Conservation (phyloP, 2,113 vertebrate genomes). For the Petrocephalus microphthalmus region DNA sequence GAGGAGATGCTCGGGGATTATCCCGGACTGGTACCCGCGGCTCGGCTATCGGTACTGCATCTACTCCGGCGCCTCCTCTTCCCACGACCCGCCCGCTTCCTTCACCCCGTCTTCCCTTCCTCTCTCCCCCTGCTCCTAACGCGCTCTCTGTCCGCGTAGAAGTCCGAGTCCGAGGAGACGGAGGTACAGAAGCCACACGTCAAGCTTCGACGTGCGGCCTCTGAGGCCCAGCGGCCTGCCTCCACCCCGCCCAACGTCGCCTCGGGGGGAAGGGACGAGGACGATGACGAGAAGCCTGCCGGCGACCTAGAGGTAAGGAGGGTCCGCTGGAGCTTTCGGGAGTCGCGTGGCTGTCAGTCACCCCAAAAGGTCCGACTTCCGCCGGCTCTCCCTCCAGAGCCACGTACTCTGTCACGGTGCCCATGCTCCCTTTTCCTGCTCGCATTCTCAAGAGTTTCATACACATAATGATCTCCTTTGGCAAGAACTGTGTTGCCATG, state of each 20-base stretch:
- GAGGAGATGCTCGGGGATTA: not conserved
- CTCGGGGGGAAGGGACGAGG: conserved; percentile 75
- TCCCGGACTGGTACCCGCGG: not conserved
- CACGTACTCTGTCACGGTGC: not conserved
- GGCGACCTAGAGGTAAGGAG: conserved; percentile 83
- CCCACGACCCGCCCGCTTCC: not conserved
- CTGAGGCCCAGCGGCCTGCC: conserved; percentile 84
- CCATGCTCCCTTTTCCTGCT: not conserved
- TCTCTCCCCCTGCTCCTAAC: not conserved
- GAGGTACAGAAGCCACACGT: conserved; percentile 85
- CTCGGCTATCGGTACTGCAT: not conserved
- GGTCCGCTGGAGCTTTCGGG: not conserved
- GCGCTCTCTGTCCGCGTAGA: conserved; percentile 54
- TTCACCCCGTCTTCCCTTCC: not conserved
- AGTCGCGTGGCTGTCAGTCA: not conserved
- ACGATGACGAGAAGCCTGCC: conserved; percentile 80
- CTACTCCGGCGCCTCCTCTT: not conserved
- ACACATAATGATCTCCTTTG: not conserved
- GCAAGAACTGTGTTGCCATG: not conserved
- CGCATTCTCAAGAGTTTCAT: not conserved
- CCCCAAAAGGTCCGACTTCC: not conserved
- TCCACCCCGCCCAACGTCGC: conserved; percentile 85
- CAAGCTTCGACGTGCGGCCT: conserved; percentile 80
- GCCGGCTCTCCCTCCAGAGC: not conserved
- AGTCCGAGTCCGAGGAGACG: conserved; percentile 81